Evolutionary conservation across 2,113 vertebrate species (phyloP).

Genomic region (Lophotis ruficrista): DNA sequence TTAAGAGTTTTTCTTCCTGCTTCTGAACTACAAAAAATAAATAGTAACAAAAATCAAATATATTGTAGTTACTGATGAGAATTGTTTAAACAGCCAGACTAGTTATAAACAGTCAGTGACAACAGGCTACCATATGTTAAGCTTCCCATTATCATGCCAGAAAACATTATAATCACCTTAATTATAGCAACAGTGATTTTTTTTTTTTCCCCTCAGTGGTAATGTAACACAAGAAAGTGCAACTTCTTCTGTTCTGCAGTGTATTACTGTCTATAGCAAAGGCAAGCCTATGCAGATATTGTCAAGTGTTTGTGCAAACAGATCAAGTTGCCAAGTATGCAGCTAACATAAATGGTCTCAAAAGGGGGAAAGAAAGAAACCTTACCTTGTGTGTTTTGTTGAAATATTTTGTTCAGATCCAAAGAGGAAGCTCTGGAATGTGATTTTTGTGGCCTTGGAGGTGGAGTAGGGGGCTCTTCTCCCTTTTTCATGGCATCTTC

Average conservation of each 20-base stretch:
- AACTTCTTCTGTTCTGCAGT: not conserved
- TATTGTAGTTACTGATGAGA: not conserved
- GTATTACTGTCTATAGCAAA: not conserved
- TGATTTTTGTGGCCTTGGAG: conserved; percentile 92
- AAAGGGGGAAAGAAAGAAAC: not conserved
- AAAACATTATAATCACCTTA: conserved; percentile 20
- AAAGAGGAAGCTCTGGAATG: conserved; percentile 98
- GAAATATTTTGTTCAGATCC: conserved; percentile 96
- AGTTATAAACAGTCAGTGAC: conserved; percentile 25
- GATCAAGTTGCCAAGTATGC: not conserved
- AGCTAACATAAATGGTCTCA: not conserved
- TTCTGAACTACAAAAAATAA: conserved; percentile 29
- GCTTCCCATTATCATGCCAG: not conserved
- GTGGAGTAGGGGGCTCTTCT: conserved; percentile 93
- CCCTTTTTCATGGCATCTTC: conserved; percentile 93
- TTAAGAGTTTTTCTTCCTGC: not conserved
- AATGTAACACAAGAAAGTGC: not conserved
- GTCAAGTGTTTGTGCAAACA: not conserved
- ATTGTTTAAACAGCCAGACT: not conserved
- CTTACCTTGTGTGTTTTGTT: conserved; percentile 87
- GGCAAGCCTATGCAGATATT: not conserved
- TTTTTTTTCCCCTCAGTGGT: not conserved
- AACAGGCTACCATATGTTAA: conserved; percentile 25
- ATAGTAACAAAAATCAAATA: not conserved
- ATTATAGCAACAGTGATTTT: conserved; percentile 14